These are phyloP conservation scores for Promerops cafer DNA, from an alignment of 2,113 vertebrate species.

Conservation along the genomic window DNA sequence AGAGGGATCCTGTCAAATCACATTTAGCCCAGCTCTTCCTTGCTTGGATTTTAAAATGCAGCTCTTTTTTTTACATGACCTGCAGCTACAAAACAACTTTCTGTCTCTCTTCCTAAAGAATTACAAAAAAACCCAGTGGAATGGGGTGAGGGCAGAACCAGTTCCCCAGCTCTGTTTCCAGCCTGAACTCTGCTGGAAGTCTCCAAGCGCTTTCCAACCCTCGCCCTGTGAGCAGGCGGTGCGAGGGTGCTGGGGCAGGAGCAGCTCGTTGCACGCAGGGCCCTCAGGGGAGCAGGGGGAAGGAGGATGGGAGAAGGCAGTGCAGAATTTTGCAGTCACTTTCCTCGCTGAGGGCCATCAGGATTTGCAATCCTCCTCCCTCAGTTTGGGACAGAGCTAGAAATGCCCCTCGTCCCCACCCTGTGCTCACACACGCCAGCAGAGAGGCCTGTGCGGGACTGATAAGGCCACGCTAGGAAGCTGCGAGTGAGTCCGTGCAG, in stretches of 20 bases:
- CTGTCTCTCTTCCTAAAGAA: not conserved
- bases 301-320: not conserved
- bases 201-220: not conserved
- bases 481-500: not conserved
- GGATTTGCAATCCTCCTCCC: constrained; percentile 33
- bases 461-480: constrained; percentile 2
- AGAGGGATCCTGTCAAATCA: constrained; percentile 39
- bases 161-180: not conserved
- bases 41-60: not conserved
- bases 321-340: not conserved
- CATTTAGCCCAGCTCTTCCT: constrained; percentile 6
- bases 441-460: not conserved
- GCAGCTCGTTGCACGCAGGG: not conserved
- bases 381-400: not conserved
- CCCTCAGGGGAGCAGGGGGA: not conserved
- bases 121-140: not conserved
- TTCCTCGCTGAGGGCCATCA: not conserved
- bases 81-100: constrained; percentile 45
- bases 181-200: not conserved
- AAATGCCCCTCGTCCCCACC: not conserved
- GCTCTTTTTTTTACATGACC: constrained; percentile 30
- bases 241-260: not conserved
- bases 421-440: not conserved
- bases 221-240: not conserved
- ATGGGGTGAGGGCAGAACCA: not conserved